These are phyloP conservation scores for Oligia latruncula DNA, from an alignment of 2,888 invertebrate genomes.

Conservation along the genomic window DNA sequence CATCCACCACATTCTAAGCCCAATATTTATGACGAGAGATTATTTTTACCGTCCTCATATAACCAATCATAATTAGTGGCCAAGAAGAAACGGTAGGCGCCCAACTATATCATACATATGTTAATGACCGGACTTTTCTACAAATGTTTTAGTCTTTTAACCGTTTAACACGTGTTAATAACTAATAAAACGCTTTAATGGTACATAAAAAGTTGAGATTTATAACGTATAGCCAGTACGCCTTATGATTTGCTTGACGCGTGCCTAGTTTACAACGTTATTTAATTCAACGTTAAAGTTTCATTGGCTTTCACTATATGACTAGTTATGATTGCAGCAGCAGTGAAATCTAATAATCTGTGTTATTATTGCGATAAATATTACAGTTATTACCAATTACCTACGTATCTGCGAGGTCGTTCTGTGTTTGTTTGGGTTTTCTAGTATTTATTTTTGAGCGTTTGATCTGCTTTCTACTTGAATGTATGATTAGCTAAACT, in stretches of 20 bases:
- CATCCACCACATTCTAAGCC: slow-evolving; percentile 42
- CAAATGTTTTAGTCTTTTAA: slow-evolving; percentile 87
- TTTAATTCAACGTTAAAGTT: slow-evolving; percentile 74
- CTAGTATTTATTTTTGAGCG: slow-evolving; percentile 6
- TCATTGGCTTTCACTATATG: slow-evolving; percentile 76
- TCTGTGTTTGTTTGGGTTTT: slow-evolving; percentile 62
- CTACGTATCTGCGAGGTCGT: slow-evolving; percentile 52
- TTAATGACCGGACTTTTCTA: slow-evolving; percentile 87
- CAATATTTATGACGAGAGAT: slow-evolving; percentile 61
- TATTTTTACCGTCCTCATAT: slow-evolving; percentile 58
- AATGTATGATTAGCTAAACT: slow-evolving; percentile 1
- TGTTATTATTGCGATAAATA: slow-evolving; percentile 62
- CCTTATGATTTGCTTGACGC: slow-evolving; percentile 83
- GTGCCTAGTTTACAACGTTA: slow-evolving; percentile 73
- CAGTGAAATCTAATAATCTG: slow-evolving; percentile 66
- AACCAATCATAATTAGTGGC: slow-evolving; percentile 69
- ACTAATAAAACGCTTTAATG: slow-evolving; percentile 89
- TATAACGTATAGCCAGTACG: slow-evolving; percentile 86
- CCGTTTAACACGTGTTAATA: slow-evolving; percentile 89
- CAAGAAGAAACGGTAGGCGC: slow-evolving; percentile 76
- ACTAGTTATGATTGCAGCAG: slow-evolving; percentile 66
- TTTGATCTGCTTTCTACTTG: slow-evolving; percentile 23
- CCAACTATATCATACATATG: slow-evolving; percentile 71
- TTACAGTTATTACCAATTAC: slow-evolving; percentile 51
- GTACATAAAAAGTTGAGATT: slow-evolving; percentile 90